Evolutionary conservation across 2,888 invertebrate genomes (phyloP).

Genomic region (Lycaena phlaeas): DNA sequence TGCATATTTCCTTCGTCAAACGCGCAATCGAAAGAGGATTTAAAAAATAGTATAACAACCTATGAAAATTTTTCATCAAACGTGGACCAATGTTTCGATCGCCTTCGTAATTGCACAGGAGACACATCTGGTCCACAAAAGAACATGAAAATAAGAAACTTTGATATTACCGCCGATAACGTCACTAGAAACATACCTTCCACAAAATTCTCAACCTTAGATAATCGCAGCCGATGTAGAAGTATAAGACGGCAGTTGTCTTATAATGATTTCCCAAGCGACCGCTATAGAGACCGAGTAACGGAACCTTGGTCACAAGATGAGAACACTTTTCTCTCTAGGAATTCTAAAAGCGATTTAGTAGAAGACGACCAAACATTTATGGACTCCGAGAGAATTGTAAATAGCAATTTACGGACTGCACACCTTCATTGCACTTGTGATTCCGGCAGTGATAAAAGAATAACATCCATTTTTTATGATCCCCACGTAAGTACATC

Average conservation of each 20-base stretch:
- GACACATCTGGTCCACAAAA: conserved; percentile 39
- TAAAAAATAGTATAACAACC: conserved; percentile 43
- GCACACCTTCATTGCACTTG: conserved; percentile 56
- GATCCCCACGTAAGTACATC: conserved; percentile 52
- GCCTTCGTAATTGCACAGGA: conserved; percentile 41
- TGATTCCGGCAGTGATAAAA: conserved; percentile 39
- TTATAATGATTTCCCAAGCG: conserved; percentile 64
- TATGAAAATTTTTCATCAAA: conserved; percentile 66
- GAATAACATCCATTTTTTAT: conserved; percentile 56
- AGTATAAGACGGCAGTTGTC: conserved; percentile 65
- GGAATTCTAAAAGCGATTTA: conserved; percentile 46
- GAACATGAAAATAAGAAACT: conserved; percentile 54
- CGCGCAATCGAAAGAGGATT: conserved; percentile 50
- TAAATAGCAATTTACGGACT: conserved; percentile 35
- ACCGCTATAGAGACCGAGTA: conserved; percentile 49
- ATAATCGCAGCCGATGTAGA: conserved; percentile 60
- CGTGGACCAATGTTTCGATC: conserved; percentile 65
- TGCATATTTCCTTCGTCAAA: conserved; percentile 54
- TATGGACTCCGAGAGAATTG: conserved; percentile 47
- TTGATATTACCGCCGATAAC: conserved; percentile 54
- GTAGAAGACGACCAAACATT: conserved; percentile 52
- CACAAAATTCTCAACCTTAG: conserved; percentile 62
- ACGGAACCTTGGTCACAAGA: conserved; percentile 49
- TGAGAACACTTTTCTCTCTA: conserved; percentile 41
- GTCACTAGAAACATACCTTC: conserved; percentile 42